Percentiles rank a stretch among this genome's conserved stretches.
phyloP scores from a whole-genome alignment of 2,888 invertebrate genomes.

The Machimus atricapillus region DNA sequence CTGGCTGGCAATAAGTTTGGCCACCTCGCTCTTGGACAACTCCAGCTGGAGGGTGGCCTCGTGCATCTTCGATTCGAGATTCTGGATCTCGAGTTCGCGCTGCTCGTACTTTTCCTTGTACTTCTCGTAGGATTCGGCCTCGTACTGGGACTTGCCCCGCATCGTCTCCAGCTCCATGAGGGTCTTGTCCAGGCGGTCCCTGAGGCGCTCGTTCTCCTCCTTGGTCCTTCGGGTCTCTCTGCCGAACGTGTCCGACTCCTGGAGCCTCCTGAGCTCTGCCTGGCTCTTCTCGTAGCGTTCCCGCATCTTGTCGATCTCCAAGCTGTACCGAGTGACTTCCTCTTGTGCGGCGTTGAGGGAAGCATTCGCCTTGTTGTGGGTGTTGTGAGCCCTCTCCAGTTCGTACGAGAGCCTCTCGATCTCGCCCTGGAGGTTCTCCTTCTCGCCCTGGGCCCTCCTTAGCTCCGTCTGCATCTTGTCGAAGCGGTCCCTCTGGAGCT shows the following conservation, averaged over 20 bases:
- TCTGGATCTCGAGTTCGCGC: constrained; percentile 77
- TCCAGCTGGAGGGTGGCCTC: constrained; percentile 84
- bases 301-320: constrained; percentile 89
- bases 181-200: constrained; percentile 81
- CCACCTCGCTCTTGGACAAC: constrained; percentile 78
- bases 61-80: constrained; percentile 78
- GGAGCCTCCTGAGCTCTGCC: constrained; percentile 80
- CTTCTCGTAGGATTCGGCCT: constrained; percentile 76
- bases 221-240: constrained; percentile 82
- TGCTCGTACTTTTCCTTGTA: constrained; percentile 78
- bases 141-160: constrained; percentile 80
- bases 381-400: constrained; percentile 84
- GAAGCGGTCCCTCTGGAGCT: constrained; percentile 86
- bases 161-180: constrained; percentile 81
- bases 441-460: constrained; percentile 80
- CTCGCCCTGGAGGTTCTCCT: constrained; percentile 85
- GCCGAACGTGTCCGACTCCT: constrained; percentile 80
- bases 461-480: constrained; percentile 88
- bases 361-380: constrained; percentile 83
- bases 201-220: constrained; percentile 80
- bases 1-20: constrained; percentile 75
- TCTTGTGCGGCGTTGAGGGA: constrained; percentile 89
- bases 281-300: constrained; percentile 89
- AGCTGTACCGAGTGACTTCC: constrained; percentile 83
- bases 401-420: constrained; percentile 85